Conservation (phyloP, 2,797 vertebrate genomes). For the Sebastes taczanowskii region DNA sequence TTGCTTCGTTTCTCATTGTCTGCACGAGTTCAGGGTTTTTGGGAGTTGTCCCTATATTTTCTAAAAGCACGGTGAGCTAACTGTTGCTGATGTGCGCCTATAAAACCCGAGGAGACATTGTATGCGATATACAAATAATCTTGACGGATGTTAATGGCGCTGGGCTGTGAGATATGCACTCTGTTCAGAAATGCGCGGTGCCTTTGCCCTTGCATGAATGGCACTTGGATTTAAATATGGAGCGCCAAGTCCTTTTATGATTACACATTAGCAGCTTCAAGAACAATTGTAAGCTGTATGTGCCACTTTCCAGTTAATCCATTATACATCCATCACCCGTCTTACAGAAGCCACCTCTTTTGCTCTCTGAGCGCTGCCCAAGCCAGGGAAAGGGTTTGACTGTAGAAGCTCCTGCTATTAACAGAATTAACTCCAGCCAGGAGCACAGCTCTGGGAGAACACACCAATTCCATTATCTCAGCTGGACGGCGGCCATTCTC, state of each 20-base stretch:
- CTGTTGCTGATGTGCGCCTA: neutral
- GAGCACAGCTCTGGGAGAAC: constrained; percentile 82
- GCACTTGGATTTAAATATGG: constrained; percentile 55
- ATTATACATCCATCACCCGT: constrained; percentile 81
- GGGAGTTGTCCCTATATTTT: neutral
- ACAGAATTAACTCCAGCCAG: constrained; percentile 86
- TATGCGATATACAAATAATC: constrained; percentile 27
- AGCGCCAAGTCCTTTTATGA: constrained; percentile 69
- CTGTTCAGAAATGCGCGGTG: neutral
- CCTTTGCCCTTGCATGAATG: constrained; percentile 41
- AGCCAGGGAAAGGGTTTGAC: constrained; percentile 62
- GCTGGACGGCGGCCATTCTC: constrained; percentile 82
- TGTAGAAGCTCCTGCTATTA: constrained; percentile 81
- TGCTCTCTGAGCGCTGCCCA: constrained; percentile 54
- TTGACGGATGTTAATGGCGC: neutral
- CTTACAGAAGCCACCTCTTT: constrained; percentile 64
- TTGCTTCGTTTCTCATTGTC: neutral
- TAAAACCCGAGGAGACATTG: neutral
- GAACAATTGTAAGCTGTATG: constrained; percentile 79
- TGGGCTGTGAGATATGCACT: neutral
- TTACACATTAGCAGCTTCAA: constrained; percentile 78
- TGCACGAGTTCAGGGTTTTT: neutral
- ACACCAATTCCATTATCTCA: constrained; percentile 88
- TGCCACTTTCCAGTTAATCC: constrained; percentile 79
- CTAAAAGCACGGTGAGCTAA: neutral